phyloP scores from a whole-genome alignment of 2,888 invertebrate genomes.

The Poecilobothrus nobilitatus region DNA sequence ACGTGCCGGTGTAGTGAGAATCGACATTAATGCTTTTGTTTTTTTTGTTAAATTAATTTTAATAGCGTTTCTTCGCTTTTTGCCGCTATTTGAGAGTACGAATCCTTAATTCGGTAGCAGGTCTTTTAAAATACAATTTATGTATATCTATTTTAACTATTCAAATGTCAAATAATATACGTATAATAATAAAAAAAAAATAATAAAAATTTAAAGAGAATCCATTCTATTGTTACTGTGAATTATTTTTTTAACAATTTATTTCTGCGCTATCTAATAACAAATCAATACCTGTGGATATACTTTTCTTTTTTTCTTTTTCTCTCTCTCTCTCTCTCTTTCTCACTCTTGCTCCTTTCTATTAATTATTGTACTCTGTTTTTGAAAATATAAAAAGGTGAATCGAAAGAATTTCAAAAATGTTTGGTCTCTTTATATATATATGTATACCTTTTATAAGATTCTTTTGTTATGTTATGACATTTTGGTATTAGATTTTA shows the following conservation, averaged over 20 bases:
- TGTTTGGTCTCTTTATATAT: not conserved
- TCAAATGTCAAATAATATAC: too few relatives aligned
- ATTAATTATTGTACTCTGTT: not conserved
- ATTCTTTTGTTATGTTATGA: conserved; percentile 6
- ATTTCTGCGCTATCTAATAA: not conserved
- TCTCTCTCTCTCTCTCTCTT: not conserved
- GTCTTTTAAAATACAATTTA: too few relatives aligned
- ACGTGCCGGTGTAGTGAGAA: too few relatives aligned
- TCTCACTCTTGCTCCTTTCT: not conserved
- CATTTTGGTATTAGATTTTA: conserved; percentile 3
- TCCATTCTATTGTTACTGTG: too few relatives aligned
- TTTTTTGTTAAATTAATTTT: too few relatives aligned
- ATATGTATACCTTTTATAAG: not conserved
- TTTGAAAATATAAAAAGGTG: not conserved
- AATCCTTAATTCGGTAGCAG: too few relatives aligned
- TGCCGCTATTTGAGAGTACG: too few relatives aligned
- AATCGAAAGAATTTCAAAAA: not conserved
- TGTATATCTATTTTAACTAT: too few relatives aligned
- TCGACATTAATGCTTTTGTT: too few relatives aligned
- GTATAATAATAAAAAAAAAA: too few relatives aligned
- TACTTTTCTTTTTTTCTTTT: not conserved
- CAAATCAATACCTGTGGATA: not conserved
- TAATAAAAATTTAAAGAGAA: too few relatives aligned
- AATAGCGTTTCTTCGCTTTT: too few relatives aligned
- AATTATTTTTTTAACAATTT: not conserved